Evolutionary conservation across 1,140 invertebrate species (phyloP), one percentile per base, ranked within the genome.

Genomic region (Ceratina calcarata): DNA sequence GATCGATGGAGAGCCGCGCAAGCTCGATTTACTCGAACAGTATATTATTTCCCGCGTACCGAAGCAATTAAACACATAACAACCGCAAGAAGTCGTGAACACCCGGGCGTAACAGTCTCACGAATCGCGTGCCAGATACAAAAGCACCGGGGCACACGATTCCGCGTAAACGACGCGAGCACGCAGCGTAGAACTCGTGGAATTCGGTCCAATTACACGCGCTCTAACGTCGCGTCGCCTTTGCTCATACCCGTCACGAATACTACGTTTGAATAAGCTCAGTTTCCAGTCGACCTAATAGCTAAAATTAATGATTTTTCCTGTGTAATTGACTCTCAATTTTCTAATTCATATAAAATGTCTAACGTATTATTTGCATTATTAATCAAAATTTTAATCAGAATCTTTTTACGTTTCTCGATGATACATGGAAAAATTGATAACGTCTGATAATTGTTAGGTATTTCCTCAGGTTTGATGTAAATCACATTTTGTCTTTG

Each of bases 191-290:
- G 83, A 67, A 80, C 79, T 62, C 70, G 70, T 62, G 83, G 79
- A 81, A 84, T 85, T 85, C 57, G 65, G 65, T 20, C 81, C 85
- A 86, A 86, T 86, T 86, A 86, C 85, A 62, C 61, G 68, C 60
- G 64, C 57, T 24, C 22, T 74, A 77, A 83, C 73, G 77, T 65
- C 73, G 64, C 61, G 84, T 86, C 81, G 51, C 69, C 55, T 18
- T 57, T 10, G 37, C 37, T 80, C 57, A 27, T 73, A 73, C 22
- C n/a, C 51, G n/a, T 22, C 70, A 53, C 71, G 53, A 16, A 20
- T 22, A 49, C 55, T n/a, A 18, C 70, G 64, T 82, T 78, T 60
- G 49, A 73, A 62, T 58, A 55, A 49, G 18, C 81, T 51, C 71
- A 78, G 74, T n/a, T 61, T 37, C 65, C 12, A 53, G 51, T 18